phyloP scores from a whole-genome alignment of 2,888 invertebrate genomes.

The Scelioninae gen. 1 region DNA sequence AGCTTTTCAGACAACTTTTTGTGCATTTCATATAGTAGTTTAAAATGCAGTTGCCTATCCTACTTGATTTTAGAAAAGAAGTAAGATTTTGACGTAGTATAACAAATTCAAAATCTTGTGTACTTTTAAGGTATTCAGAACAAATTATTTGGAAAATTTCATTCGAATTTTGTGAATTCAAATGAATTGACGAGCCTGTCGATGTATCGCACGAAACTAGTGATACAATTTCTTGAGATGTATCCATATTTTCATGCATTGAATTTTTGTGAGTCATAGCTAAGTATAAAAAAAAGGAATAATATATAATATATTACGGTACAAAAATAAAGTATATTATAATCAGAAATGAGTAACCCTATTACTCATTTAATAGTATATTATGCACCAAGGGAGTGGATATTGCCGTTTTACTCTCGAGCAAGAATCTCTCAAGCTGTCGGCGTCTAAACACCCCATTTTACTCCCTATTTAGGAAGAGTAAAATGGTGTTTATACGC shows the following conservation, averaged over 20 bases:
- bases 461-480: too few species aligned
- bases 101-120: not conserved
- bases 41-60: not conserved
- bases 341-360: too few species aligned
- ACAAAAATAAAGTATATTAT: too few species aligned
- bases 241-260: not conserved
- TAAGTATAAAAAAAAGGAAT: too few species aligned
- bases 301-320: too few species aligned
- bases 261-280: not conserved
- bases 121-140: conserved; percentile 2
- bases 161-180: not conserved
- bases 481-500: too few species aligned
- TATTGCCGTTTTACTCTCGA: too few species aligned
- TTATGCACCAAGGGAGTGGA: too few species aligned
- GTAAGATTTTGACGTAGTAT: not conserved
- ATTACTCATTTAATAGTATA: too few species aligned
- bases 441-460: too few species aligned
- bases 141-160: not conserved
- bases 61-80: not conserved
- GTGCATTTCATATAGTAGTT: conserved; percentile 9
- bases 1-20: conserved; percentile 4
- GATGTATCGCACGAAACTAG: not conserved
- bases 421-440: too few species aligned
- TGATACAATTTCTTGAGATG: not conserved
- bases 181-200: not conserved